These are phyloP conservation scores for Drosophila borealis DNA, from an alignment of 2,888 invertebrate genomes.

Conservation along the genomic window DNA sequence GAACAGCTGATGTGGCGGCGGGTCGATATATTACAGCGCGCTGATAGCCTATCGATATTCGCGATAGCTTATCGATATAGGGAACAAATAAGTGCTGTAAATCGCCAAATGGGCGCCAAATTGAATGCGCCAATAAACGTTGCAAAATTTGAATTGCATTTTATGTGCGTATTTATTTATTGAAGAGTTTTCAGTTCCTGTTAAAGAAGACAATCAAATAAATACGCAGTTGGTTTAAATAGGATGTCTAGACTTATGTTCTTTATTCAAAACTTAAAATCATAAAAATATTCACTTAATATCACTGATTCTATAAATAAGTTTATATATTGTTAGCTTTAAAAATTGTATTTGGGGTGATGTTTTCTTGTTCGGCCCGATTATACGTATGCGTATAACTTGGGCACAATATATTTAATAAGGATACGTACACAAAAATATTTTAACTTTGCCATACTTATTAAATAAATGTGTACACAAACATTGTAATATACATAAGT, in stretches of 20 bases:
- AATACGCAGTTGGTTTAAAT: not conserved
- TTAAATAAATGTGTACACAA: slow-evolving; percentile 43
- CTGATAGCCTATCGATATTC: not conserved
- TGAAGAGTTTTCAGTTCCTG: too few relatives aligned
- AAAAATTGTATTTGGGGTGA: slow-evolving; percentile 30
- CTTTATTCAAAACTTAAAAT: slow-evolving; percentile 59
- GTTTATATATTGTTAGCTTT: slow-evolving; percentile 42
- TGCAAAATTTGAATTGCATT: not conserved
- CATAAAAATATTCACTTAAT: slow-evolving; percentile 70
- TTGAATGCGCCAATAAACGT: not conserved
- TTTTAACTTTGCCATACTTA: slow-evolving; percentile 34
- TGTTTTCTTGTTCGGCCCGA: slow-evolving; percentile 7
- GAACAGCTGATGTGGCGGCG: slow-evolving; percentile 1
- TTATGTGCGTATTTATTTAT: not conserved
- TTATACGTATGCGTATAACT: slow-evolving; percentile 11
- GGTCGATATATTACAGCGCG: not conserved
- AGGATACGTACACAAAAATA: slow-evolving; percentile 36
- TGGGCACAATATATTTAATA: slow-evolving; percentile 17
- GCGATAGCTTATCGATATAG: not conserved
- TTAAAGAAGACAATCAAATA: too few relatives aligned
- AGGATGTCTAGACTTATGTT: slow-evolving; percentile 42
- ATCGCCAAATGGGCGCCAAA: not conserved
- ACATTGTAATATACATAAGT: slow-evolving; percentile 23
- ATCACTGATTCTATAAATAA: slow-evolving; percentile 72
- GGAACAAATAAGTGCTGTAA: not conserved